These are phyloP conservation scores for Rhynchomys soricoides DNA, from an alignment of 2,113 vertebrate genomes.

Conservation along the genomic window DNA sequence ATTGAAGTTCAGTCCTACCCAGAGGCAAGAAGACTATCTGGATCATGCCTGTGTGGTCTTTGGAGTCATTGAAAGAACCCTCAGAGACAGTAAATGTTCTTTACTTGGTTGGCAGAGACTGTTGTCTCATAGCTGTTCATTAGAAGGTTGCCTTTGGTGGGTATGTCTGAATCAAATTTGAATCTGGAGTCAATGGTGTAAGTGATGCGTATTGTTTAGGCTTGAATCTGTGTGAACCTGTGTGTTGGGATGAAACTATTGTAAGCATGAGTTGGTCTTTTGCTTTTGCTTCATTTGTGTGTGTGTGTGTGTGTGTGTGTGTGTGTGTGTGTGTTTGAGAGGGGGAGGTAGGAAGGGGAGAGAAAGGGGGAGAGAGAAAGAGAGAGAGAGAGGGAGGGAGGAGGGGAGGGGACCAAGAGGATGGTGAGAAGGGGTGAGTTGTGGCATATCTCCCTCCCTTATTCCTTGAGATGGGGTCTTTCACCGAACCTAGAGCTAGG, in stretches of 20 bases:
- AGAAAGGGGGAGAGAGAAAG: background rate
- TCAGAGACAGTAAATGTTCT: background rate
- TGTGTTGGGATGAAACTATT: background rate
- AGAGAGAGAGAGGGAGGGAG: background rate
- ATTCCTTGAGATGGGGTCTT: background rate
- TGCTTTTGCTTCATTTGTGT: background rate
- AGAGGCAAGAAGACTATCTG: constrained; percentile 22
- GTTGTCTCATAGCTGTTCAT: background rate
- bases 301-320: too few relatives aligned
- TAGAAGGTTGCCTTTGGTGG: background rate
- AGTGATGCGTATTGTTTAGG: background rate
- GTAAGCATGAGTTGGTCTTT: background rate
- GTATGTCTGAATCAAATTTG: background rate
- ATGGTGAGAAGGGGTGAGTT: too few relatives aligned
- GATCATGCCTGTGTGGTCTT: constrained; percentile 55
- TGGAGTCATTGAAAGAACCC: background rate
- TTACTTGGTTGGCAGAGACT: background rate
- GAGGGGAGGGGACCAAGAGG: too few relatives aligned
- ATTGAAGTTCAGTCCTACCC: constrained; percentile 43
- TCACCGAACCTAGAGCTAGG: background rate
- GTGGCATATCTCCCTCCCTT: background rate
- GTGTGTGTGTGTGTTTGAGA: background rate
- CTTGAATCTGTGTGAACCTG: background rate
- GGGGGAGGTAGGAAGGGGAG: background rate
- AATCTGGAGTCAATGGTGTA: constrained; percentile 16